Evolutionary conservation across 2,888 invertebrate genomes (phyloP), one percentile per base, ranked within the genome.

Genomic region (Cataglyphis albicans): DNA sequence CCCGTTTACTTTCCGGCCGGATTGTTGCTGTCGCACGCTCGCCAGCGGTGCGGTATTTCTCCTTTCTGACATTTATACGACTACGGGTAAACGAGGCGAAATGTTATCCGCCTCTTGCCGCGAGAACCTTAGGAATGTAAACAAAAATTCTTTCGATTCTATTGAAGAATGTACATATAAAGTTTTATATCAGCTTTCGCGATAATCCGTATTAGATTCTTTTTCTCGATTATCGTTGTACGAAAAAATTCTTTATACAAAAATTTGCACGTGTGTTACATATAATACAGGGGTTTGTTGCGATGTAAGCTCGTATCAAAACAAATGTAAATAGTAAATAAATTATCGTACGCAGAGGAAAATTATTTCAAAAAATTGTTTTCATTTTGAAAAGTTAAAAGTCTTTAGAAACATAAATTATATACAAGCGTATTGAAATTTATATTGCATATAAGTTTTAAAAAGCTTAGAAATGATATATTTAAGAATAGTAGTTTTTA

Each of bases 61-160:
- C 52, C 38, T 75, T 55, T 41, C 15, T 41, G 55, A 76, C 55
- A 55, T 76, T 65, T 76, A 55, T 67, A 76, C 21, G 67, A 55
- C n/a, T 35, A 75, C 32, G 65, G 25, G 38, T 55, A 65, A 65
- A 76, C 32, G 63, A 48, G 35, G 35, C 76, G 41, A 76, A 67
- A 57, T 57, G 29, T 25, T 25, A 25, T 29, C 18, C 18, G 25
- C 12, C 29, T 38, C 52, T 64, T 65, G 1, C 25, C 25, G 52
- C 25, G 52, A 25, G 38, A 52, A 52, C 7, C 55, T 67, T n/a
- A 18, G 38, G 55, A 65, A 76, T 32, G 76, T 76, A 76, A 67
- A 76, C 65, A 38, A 65, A 76, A 68, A 67, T 76, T 76, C 38
- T 57, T 76, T 41, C 38, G 29, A 38, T 12, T 9, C 3, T 76